Percentiles rank a stretch among this genome's conserved stretches.
These are phyloP conservation scores for Chionis minor DNA, from an alignment of 2,113 vertebrate genomes.

Conservation along the genomic window DNA sequence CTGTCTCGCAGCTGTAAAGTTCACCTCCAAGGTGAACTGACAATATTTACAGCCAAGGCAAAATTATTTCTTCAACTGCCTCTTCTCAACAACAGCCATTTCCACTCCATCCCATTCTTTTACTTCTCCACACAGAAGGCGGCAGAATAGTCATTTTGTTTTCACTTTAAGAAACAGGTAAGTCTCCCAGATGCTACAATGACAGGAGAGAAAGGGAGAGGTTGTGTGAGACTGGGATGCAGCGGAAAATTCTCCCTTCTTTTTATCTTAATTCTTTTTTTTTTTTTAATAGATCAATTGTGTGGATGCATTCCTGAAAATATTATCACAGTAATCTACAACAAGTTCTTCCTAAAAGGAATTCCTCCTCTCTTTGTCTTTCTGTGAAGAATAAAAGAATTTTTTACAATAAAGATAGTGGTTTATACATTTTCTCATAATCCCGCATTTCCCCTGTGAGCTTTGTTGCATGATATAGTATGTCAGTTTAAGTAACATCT, in stretches of 20 bases:
- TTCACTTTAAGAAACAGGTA: not conserved
- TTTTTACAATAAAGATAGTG: conserved; percentile 36
- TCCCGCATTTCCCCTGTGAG: not conserved
- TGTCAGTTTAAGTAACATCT: conserved; percentile 65
- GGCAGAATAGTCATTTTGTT: not conserved
- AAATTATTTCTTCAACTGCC: not conserved
- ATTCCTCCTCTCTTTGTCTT: conserved; percentile 44
- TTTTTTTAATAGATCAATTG: not conserved
- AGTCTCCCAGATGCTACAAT: not conserved
- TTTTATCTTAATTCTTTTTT: not conserved
- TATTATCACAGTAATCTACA: not conserved
- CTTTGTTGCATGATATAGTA: conserved; percentile 50
- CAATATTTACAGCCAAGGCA: not conserved
- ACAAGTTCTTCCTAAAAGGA: conserved; percentile 5
- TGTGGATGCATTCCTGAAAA: not conserved
- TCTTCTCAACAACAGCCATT: not conserved
- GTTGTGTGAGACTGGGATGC: not conserved
- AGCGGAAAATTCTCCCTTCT: not conserved
- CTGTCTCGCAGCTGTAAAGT: not conserved
- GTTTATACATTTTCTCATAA: conserved; percentile 54
- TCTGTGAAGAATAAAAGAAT: conserved; percentile 25
- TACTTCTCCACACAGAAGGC: not conserved
- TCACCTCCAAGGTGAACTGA: not conserved
- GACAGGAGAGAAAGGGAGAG: not conserved
- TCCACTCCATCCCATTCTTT: not conserved